phyloP scores from a whole-genome alignment of 2,113 vertebrate genomes.

The Lagopus muta region DNA sequence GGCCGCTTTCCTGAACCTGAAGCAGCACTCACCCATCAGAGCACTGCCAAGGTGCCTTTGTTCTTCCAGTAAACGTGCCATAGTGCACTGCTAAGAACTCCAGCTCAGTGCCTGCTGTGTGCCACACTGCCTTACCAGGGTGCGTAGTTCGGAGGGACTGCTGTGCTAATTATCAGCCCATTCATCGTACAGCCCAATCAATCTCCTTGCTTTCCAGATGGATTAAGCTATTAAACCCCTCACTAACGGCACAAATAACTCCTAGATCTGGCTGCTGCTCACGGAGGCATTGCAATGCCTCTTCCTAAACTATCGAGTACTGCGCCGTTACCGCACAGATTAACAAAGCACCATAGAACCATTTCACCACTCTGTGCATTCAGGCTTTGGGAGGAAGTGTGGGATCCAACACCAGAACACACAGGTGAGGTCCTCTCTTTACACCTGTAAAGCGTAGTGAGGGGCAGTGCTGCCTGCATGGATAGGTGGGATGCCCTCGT shows the following conservation, averaged over 20 bases:
- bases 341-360: background rate
- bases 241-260: constrained; percentile 43
- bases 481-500: background rate
- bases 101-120: too few relatives aligned
- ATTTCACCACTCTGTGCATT: background rate
- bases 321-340: background rate
- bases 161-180: constrained; percentile 33
- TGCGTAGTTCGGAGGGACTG: background rate
- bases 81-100: too few relatives aligned
- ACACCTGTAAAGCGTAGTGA: too few relatives aligned
- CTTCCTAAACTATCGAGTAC: background rate
- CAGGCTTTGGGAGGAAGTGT: background rate
- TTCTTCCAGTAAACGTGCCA: background rate
- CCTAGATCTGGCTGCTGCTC: constrained; percentile 22
- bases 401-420: background rate
- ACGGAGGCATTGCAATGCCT: background rate
- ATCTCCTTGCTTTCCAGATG: constrained; percentile 39
- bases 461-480: background rate
- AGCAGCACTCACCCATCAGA: background rate
- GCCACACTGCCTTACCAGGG: background rate
- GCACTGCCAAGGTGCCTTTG: background rate
- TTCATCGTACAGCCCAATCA: constrained; percentile 31
- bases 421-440: background rate
- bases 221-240: constrained; percentile 47
- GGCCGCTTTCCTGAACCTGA: background rate